These are phyloP conservation scores for Thamnophis sirtalis DNA, from an alignment of 2,113 vertebrate species.

Conservation along the genomic window DNA sequence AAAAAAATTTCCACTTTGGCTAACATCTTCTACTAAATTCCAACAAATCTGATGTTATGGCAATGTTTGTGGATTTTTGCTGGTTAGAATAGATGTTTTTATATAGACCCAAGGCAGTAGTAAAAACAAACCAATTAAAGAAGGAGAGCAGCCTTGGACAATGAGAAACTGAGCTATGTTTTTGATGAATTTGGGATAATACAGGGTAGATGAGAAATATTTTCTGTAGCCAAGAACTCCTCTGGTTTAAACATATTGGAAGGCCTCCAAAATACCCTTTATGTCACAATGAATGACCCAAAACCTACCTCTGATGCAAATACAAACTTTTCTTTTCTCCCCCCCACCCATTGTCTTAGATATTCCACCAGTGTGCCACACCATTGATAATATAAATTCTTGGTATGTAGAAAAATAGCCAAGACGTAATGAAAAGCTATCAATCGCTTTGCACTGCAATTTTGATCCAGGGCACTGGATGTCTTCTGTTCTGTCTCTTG, in stretches of 20 bases:
- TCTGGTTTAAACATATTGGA: conserved; percentile 14
- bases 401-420: neutral
- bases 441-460: neutral
- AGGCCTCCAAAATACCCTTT: neutral
- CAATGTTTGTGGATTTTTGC: neutral
- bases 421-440: neutral
- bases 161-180: neutral
- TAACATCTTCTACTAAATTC: neutral
- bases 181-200: neutral
- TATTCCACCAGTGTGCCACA: neutral
- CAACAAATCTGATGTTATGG: neutral
- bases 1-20: neutral
- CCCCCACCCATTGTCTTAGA: conserved; percentile 53
- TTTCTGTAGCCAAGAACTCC: neutral
- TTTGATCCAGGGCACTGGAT: neutral
- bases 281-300: conserved; percentile 21
- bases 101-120: neutral
- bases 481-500: neutral
- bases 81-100: neutral
- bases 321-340: conserved; percentile 52
- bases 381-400: neutral
- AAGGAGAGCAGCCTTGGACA: neutral
- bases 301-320: conserved; percentile 58
- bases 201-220: neutral
- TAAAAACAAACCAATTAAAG: neutral